Evolutionary conservation across 2,113 vertebrate species (phyloP), one percentile per base, ranked within the genome.

Genomic region (Sceloporus undulatus): DNA sequence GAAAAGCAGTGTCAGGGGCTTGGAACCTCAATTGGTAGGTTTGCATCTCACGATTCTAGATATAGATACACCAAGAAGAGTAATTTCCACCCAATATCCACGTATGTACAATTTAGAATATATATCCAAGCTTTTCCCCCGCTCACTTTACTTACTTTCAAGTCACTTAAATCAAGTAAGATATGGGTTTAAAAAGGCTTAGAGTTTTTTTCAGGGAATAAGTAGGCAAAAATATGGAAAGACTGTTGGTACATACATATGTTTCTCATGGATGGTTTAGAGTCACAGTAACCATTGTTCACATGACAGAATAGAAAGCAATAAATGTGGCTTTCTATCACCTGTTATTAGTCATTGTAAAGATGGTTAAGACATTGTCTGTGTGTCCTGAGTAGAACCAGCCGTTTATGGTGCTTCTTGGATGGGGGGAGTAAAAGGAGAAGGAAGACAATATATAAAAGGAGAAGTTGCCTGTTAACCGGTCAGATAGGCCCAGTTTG

Each of bases 91-190:
- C 27, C 59, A n/a, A 62, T 62, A 62, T 62, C 59, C 38, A 0
- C 0, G 0, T 34, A n/a, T 76, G 40, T 0, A 1, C 14, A n/a
- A 1, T 90, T 82, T 1, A 0, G 29, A 3, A 16, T 68, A 65
- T 9, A 48, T 48, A 48, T 48, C 48, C 48, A 48, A 48, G 4
- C 19, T 73, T 25, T 65, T 34, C 1, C 5, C 4, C 4, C 62
- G 19, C n/a, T 80, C 29, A 38, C 25, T 13, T 19, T 70, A 70
- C 29, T n/a, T n/a, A n/a, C n/a, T 56, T 84, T 56, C 29, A 34
- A 42, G n/a, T 84, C 29, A 73, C 52, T 84, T 70, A 83, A 3
- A 23, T 10, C 19, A 27, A 73, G 23, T 71, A 83, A 70, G 23
- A 78, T 9, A 27, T 52, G 25, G 9, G 27, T 52, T 78, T 52